Evolutionary conservation across 2,797 vertebrate species (phyloP).

Genomic region (Lepilemur septentrionalis): DNA sequence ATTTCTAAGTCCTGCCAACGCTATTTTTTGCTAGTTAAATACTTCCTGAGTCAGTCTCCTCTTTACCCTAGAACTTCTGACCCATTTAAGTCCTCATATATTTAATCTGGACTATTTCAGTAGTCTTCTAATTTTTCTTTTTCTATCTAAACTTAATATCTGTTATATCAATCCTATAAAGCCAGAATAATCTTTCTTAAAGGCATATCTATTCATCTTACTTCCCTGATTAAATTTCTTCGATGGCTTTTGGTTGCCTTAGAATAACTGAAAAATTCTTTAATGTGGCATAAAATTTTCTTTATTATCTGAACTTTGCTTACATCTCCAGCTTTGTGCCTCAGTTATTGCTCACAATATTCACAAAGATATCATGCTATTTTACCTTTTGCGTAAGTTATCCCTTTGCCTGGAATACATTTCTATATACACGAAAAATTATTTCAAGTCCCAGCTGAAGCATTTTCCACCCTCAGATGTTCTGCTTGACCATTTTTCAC

Average conservation of each 20-base stretch:
- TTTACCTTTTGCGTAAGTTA: not conserved
- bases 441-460: not conserved
- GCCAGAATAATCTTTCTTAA: not conserved
- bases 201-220: conserved; percentile 21
- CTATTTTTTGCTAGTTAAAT: not conserved
- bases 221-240: not conserved
- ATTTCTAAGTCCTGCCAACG: not conserved
- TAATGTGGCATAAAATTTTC: not conserved
- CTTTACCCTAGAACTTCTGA: conserved; percentile 15
- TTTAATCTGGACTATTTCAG: conserved; percentile 14
- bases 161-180: not conserved
- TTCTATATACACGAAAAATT: not conserved
- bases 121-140: not conserved
- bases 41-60: not conserved
- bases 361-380: not conserved
- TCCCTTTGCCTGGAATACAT: not conserved
- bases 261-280: conserved; percentile 20
- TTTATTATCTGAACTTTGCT: not conserved
- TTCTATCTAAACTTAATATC: not conserved
- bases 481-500: not conserved
- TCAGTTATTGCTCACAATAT: not conserved
- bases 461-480: not conserved
- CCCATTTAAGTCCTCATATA: not conserved
- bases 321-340: not conserved
- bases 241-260: not conserved